Conservation (phyloP, 2,888 invertebrate genomes). For the Desoria tigrina region DNA sequence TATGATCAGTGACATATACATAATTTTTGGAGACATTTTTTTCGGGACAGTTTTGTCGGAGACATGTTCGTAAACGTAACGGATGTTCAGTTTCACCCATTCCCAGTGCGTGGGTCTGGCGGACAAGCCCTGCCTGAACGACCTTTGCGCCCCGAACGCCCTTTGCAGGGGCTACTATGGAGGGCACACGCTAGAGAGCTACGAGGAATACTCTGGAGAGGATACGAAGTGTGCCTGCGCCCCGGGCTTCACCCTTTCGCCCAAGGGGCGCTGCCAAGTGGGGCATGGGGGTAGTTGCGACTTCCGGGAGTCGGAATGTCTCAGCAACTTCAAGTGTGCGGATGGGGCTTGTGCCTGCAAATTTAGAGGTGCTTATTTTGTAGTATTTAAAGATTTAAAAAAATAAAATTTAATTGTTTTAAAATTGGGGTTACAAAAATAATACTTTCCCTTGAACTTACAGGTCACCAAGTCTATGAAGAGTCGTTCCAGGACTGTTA, state of each 20-base stretch:
- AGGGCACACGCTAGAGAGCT: not conserved
- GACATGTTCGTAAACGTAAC: too few relatives aligned
- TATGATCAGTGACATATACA: too few relatives aligned
- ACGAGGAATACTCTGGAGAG: constrained; percentile 9
- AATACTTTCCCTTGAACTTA: too few relatives aligned
- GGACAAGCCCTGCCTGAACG: constrained; percentile 32
- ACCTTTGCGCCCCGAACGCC: constrained; percentile 29
- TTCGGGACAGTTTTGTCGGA: too few relatives aligned
- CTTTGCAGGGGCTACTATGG: constrained; percentile 26
- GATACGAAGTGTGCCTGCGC: constrained; percentile 15
- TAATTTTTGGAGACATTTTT: too few relatives aligned
- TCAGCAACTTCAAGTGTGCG: constrained; percentile 30
- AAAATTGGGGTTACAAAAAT: too few relatives aligned
- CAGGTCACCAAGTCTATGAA: constrained; percentile 25
- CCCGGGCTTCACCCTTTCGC: constrained; percentile 9
- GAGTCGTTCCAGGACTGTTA: constrained; percentile 25
- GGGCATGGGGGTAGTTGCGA: constrained; percentile 31
- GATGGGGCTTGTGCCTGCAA: constrained; percentile 33
- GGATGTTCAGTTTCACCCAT: constrained; percentile 11
- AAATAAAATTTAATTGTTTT: too few relatives aligned
- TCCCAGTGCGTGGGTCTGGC: constrained; percentile 32
- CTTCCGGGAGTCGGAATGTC: constrained; percentile 23
- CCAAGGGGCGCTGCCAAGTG: constrained; percentile 17
- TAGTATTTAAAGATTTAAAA: too few relatives aligned
- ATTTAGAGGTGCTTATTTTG: constrained; percentile 14